Evolutionary conservation across 2,797 vertebrate species (phyloP).

Genomic region (Lepus oiostolus): DNA sequence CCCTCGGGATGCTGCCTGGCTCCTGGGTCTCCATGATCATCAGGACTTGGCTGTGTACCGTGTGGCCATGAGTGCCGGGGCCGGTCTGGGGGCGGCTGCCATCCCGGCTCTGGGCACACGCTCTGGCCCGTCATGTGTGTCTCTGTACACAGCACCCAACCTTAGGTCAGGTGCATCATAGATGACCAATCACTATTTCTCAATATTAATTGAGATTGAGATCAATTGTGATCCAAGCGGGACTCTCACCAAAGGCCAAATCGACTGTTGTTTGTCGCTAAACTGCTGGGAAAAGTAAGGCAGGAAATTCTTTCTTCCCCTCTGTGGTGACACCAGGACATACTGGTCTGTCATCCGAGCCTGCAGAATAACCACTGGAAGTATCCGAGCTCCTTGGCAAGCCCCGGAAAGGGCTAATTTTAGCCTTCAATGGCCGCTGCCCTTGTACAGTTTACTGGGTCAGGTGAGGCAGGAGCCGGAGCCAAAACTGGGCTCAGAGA

Average conservation of each 20-base stretch:
- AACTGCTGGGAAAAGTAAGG: conserved; percentile 14
- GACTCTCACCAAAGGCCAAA: not conserved
- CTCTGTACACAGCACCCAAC: no score
- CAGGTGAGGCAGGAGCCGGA: conserved; percentile 32
- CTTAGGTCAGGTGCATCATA: not conserved
- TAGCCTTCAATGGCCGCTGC: conserved; percentile 59
- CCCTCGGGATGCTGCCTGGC: conserved; percentile 14
- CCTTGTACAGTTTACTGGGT: conserved; percentile 67
- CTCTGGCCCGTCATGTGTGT: not conserved
- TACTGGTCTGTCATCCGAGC: conserved; percentile 22
- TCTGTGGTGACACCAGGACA: not conserved
- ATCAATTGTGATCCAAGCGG: not conserved
- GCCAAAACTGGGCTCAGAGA: not conserved
- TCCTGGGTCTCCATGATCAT: not conserved
- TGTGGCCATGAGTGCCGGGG: not conserved
- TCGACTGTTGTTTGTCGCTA: not conserved
- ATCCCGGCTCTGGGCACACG: not conserved
- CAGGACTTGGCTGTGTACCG: not conserved
- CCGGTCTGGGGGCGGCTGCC: not conserved
- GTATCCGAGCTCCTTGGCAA: conserved; percentile 66
- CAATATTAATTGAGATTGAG: no score
- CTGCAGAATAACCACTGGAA: conserved; percentile 56
- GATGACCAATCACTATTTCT: not conserved
- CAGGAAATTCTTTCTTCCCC: conserved; percentile 6
- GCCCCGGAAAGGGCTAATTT: conserved; percentile 55